phyloP scores from a whole-genome alignment of 2,888 invertebrate genomes.

The Epicampocera succincta region DNA sequence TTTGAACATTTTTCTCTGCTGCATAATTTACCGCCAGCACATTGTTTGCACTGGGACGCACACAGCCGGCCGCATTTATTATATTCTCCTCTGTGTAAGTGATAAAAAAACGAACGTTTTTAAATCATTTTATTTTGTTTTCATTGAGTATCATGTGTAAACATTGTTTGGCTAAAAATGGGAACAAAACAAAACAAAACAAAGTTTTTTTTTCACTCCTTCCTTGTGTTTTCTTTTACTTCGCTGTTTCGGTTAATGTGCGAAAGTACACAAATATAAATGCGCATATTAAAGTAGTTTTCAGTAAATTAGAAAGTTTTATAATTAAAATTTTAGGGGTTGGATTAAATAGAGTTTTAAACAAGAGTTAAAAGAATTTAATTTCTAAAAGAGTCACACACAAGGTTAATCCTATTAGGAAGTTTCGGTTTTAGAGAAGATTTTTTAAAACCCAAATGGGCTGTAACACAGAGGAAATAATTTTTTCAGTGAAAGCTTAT shows the following conservation, averaged over 20 bases:
- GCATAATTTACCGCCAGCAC: neutral
- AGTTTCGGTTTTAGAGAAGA: neutral
- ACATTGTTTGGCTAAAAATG: constrained; percentile 38
- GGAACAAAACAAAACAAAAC: constrained; percentile 16
- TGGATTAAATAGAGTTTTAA: constrained; percentile 25
- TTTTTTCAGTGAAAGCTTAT: too few species aligned
- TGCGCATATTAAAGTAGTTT: constrained; percentile 45
- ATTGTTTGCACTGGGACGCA: constrained; percentile 11
- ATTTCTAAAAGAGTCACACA: constrained; percentile 1
- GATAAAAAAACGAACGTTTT: neutral
- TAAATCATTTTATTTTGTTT: constrained; percentile 62
- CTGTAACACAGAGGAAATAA: too few species aligned
- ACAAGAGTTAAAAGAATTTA: constrained; percentile 6
- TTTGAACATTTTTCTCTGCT: constrained; percentile 67
- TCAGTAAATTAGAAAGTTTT: constrained; percentile 52
- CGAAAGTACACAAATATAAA: constrained; percentile 1
- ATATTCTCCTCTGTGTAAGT: too few species aligned
- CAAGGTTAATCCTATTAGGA: neutral
- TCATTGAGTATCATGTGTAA: constrained; percentile 38
- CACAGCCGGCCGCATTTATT: constrained; percentile 52
- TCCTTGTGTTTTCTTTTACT: constrained; percentile 24
- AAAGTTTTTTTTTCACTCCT: constrained; percentile 16
- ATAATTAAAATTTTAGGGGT: constrained; percentile 36
- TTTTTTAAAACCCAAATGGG: too few species aligned
- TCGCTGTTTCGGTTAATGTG: too few species aligned